A percentile compares a stretch with the other conserved stretches of the same genome.
Conservation (phyloP, 1,140 invertebrate species). For the Aethina tumida region DNA sequence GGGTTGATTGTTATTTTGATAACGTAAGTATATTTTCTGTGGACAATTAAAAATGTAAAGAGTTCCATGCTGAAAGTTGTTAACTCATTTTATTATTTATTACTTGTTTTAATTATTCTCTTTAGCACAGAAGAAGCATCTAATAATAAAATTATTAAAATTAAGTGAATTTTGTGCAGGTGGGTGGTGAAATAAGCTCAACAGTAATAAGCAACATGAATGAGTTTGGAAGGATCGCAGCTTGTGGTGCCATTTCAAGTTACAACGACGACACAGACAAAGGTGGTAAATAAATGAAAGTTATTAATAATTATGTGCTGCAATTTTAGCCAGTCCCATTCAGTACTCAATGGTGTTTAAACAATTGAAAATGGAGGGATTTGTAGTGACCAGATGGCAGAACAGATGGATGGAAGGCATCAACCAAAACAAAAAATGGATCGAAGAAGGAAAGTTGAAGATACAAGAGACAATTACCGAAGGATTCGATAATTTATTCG, state of each 20-base stretch:
- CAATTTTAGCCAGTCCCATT: conserved; percentile 17
- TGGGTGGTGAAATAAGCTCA: conserved; percentile 50
- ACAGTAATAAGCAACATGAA: conserved; percentile 53
- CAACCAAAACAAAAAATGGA: conserved; percentile 46
- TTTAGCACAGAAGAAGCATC: too few relatives aligned
- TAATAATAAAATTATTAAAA: too few relatives aligned
- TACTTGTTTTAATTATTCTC: too few relatives aligned
- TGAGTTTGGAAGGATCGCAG: conserved; percentile 47
- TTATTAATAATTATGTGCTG: neutral
- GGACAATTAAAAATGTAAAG: too few relatives aligned
- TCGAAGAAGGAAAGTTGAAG: conserved; percentile 46
- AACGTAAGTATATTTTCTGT: conserved; percentile 55
- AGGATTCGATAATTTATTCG: conserved; percentile 54
- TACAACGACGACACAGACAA: conserved; percentile 38
- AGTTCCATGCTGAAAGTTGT: too few relatives aligned
- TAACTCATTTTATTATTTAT: too few relatives aligned
- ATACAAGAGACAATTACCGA: conserved; percentile 49
- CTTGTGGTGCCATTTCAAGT: conserved; percentile 55
- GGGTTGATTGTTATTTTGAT: conserved; percentile 64
- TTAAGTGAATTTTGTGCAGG: too few relatives aligned
- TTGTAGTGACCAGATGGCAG: conserved; percentile 45
- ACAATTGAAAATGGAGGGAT: conserved; percentile 54
- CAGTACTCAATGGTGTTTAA: conserved; percentile 25
- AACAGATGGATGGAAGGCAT: conserved; percentile 49
- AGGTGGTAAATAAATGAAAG: too few relatives aligned